phyloP scores from a whole-genome alignment of 1,140 invertebrate genomes.

The Pseudomyrmex sp. region DNA sequence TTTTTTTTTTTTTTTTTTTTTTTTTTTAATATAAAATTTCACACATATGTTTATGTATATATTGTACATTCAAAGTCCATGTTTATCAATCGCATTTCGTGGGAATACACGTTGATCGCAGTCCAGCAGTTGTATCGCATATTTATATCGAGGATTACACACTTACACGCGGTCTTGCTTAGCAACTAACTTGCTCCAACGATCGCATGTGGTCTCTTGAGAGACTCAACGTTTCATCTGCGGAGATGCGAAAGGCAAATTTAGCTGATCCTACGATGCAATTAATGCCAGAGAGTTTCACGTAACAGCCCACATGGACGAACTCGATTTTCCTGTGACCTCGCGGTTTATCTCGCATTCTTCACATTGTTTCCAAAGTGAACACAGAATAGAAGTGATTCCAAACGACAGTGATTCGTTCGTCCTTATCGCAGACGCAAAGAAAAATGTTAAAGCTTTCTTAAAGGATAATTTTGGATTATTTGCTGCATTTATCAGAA shows the following conservation, averaged over 20 bases:
- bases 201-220: neutral
- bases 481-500: neutral
- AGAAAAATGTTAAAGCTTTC: too few species aligned
- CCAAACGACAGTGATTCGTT: too few species aligned
- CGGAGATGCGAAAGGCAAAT: neutral
- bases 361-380: too few species aligned
- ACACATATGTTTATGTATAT: too few species aligned
- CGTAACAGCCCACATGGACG: neutral
- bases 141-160: slow-evolving; percentile 21
- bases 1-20: too few species aligned
- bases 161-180: neutral
- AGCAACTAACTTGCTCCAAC: neutral
- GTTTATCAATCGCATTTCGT: slow-evolving; percentile 7
- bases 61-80: neutral
- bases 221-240: neutral
- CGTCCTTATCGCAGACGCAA: too few species aligned
- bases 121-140: neutral
- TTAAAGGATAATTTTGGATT: too few species aligned
- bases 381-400: too few species aligned
- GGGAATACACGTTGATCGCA: neutral
- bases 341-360: too few species aligned
- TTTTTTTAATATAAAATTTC: too few species aligned
- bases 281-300: neutral
- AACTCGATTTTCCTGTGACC: neutral
- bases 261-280: neutral